A percentile compares a stretch with the other conserved stretches of the same genome.
Evolutionary conservation across 2,888 invertebrate genomes (phyloP).

Genomic region (Melipona beecheii): DNA sequence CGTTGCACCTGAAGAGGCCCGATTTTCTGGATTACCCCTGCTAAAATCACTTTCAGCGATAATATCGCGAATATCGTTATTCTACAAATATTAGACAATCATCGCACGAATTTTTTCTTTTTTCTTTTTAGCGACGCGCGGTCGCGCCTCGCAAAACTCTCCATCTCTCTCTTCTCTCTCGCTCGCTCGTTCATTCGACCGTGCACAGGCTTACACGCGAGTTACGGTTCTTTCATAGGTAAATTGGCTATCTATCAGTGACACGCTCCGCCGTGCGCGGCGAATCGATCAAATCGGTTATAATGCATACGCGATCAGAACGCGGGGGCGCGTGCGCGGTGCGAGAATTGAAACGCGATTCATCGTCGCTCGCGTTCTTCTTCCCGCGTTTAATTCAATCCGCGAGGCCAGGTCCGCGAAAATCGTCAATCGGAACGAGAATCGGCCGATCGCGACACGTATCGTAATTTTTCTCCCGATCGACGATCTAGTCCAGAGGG

Average conservation of each 20-base stretch:
- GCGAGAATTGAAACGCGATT: constrained; percentile 34
- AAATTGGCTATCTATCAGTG: constrained; percentile 60
- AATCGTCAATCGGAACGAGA: constrained; percentile 35
- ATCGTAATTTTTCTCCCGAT: constrained; percentile 40
- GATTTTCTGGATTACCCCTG: too few species aligned
- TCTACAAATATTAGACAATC: too few species aligned
- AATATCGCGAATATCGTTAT: too few species aligned
- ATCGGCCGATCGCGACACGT: constrained; percentile 36
- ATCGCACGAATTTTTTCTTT: background rate
- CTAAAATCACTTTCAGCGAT: too few species aligned
- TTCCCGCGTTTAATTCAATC: constrained; percentile 51
- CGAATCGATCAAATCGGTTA: constrained; percentile 42
- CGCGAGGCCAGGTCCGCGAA: constrained; percentile 15
- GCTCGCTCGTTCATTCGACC: background rate
- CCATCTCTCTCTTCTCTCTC: background rate
- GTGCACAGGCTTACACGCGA: constrained; percentile 2
- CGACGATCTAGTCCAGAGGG: background rate
- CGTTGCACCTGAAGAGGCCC: too few species aligned
- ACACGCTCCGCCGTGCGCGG: constrained; percentile 31
- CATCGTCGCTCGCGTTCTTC: constrained; percentile 18
- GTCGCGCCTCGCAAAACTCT: background rate
- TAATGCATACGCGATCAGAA: constrained; percentile 56
- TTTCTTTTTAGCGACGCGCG: background rate
- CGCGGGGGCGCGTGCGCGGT: background rate
- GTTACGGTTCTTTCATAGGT: constrained; percentile 39